Conservation (phyloP, 2,113 vertebrate species). For the Trinectes maculatus region DNA sequence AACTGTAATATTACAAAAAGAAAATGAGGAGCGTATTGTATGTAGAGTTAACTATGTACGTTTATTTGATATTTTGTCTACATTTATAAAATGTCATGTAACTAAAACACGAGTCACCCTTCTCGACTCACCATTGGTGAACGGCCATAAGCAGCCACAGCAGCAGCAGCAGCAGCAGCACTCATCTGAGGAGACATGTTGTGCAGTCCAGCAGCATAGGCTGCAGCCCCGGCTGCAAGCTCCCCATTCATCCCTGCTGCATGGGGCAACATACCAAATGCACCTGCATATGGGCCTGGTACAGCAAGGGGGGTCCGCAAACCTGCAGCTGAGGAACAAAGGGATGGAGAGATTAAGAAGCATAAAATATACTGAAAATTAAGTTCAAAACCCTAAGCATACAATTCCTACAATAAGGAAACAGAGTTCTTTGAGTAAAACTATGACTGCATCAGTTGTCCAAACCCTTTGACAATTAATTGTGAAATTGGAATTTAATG, state of each 20-base stretch:
- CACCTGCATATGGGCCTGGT: constrained; percentile 89
- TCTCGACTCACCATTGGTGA: constrained; percentile 89
- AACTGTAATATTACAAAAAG: background rate
- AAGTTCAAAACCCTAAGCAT: background rate
- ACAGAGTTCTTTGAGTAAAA: background rate
- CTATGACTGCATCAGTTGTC: background rate
- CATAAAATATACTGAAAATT: background rate
- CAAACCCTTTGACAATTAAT: background rate
- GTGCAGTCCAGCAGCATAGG: constrained; percentile 92
- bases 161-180: constrained; percentile 88
- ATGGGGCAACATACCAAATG: constrained; percentile 94
- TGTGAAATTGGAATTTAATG: too few relatives aligned
- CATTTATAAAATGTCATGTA: background rate
- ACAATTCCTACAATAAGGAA: background rate
- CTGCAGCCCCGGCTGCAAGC: constrained; percentile 90
- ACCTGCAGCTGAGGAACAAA: constrained; percentile 84
- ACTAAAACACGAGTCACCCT: background rate
- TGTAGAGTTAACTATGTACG: too few relatives aligned
- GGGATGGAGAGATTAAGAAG: background rate
- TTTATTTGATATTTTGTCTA: background rate
- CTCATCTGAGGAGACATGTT: constrained; percentile 99
- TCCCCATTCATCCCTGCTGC: constrained; percentile 92
- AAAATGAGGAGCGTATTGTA: background rate
- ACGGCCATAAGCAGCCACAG: constrained; percentile 91
- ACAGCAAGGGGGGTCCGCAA: constrained; percentile 92